phyloP scores from a whole-genome alignment of 2,113 vertebrate species.

The Toxotes chatareus region DNA sequence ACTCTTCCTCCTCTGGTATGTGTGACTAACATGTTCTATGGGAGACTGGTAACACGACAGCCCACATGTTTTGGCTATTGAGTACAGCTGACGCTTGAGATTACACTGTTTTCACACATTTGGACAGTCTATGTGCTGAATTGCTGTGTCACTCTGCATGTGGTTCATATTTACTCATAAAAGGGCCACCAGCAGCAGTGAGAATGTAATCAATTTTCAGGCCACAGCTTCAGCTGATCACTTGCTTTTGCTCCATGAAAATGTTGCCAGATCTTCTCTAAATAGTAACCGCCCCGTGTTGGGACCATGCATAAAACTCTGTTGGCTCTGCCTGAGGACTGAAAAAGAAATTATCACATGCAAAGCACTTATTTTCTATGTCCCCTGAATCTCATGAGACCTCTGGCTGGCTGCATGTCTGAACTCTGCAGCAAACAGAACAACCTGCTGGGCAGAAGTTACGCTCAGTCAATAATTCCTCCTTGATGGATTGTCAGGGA shows the following conservation, averaged over 20 bases:
- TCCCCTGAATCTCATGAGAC: constrained; percentile 25
- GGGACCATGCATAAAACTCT: constrained; percentile 31
- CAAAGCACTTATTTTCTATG: constrained; percentile 46
- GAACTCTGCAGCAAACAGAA: constrained; percentile 51
- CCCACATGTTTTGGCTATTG: constrained; percentile 67
- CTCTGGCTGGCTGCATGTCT: constrained; percentile 35
- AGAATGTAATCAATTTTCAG: constrained; percentile 55
- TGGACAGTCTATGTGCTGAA: constrained; percentile 16
- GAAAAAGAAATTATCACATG: constrained; percentile 63
- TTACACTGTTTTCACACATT: constrained; percentile 47
- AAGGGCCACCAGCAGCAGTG: constrained; percentile 28
- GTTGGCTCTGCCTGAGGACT: constrained; percentile 41
- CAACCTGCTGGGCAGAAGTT: constrained; percentile 56
- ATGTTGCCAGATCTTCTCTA: constrained; percentile 50
- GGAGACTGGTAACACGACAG: constrained; percentile 68
- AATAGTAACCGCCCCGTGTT: constrained; percentile 27
- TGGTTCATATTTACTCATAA: constrained; percentile 44
- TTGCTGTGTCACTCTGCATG: constrained; percentile 38
- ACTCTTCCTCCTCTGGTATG: constrained; percentile 73
- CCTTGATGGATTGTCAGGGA: constrained; percentile 57
- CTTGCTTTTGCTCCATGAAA: constrained; percentile 44
- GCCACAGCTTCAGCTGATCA: constrained; percentile 42
- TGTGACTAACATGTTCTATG: constrained; percentile 78
- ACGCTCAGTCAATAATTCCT: constrained; percentile 38
- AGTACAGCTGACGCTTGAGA: constrained; percentile 61